phyloP scores from a whole-genome alignment of 2,888 invertebrate species.

The Ectropis crepuscularia region DNA sequence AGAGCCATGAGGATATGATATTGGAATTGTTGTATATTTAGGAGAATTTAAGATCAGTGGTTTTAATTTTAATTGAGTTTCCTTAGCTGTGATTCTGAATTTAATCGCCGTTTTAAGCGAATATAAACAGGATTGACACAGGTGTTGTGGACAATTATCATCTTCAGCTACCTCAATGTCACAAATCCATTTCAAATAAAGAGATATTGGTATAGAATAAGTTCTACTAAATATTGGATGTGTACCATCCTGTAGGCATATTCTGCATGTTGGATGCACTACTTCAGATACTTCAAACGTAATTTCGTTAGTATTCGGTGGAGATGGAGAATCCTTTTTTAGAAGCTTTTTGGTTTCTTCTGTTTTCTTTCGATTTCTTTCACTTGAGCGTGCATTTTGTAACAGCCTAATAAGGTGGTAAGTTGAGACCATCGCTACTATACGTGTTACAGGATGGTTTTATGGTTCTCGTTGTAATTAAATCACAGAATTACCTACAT shows the following conservation, averaged over 20 bases:
- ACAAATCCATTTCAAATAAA: not conserved
- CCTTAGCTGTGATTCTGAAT: not conserved
- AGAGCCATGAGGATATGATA: too few relatives aligned
- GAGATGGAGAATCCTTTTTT: not conserved
- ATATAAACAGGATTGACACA: not conserved
- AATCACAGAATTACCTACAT: too few relatives aligned
- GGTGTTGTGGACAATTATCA: constrained; percentile 1
- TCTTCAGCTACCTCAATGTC: constrained; percentile 2
- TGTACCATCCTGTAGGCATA: constrained; percentile 4
- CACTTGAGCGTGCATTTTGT: not conserved
- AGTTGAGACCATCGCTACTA: not conserved
- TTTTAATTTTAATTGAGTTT: not conserved
- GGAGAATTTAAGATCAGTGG: too few relatives aligned
- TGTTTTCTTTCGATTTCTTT: not conserved
- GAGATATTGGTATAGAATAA: not conserved
- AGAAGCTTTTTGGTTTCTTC: constrained; percentile 1
- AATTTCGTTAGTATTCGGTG: not conserved
- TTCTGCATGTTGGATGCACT: not conserved
- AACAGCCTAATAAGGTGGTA: not conserved
- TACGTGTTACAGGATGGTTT: not conserved
- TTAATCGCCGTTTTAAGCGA: not conserved
- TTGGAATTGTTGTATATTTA: too few relatives aligned
- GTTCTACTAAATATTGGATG: not conserved
- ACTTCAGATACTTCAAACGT: not conserved
- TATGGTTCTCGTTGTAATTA: too few relatives aligned